Evolutionary conservation across 2,888 invertebrate genomes (phyloP).

Genomic region (Miltochrista miniata): DNA sequence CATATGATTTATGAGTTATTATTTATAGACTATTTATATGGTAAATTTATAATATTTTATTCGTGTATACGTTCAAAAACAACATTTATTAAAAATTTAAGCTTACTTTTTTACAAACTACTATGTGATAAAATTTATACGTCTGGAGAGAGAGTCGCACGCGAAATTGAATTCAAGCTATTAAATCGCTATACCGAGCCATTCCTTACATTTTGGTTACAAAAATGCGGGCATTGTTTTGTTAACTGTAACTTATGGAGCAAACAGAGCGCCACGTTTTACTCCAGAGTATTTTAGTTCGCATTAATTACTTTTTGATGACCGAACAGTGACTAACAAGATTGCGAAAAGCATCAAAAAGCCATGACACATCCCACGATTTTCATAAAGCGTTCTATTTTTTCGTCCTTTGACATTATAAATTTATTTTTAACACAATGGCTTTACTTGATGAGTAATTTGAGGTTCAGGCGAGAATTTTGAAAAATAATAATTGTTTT

Average conservation of each 20-base stretch:
- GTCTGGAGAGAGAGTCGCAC: not conserved
- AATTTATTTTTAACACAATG: not conserved
- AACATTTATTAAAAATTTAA: no score
- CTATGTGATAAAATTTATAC: not conserved
- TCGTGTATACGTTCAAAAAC: no score
- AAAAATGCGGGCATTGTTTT: constrained; percentile 19
- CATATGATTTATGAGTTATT: no score
- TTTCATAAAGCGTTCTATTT: constrained; percentile 27
- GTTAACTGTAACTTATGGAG: constrained; percentile 15
- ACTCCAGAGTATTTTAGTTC: constrained; percentile 56
- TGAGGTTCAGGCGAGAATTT: not conserved
- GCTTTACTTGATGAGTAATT: not conserved
- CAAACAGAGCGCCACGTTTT: constrained; percentile 40
- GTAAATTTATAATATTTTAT: no score
- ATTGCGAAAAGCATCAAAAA: constrained; percentile 59
- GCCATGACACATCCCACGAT: constrained; percentile 38
- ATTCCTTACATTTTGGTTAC: constrained; percentile 13
- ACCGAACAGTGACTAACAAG: constrained; percentile 58
- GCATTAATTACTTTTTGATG: constrained; percentile 74
- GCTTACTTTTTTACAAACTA: no score
- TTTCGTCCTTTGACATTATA: not conserved
- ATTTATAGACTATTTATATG: no score
- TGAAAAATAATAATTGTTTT: not conserved
- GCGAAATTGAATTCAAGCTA: not conserved
- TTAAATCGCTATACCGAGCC: no score